Percentiles rank a stretch among this genome's conserved stretches.
These are phyloP conservation scores for Propsilocerus akamusi DNA, from an alignment of 1,140 invertebrate species.

Conservation along the genomic window DNA sequence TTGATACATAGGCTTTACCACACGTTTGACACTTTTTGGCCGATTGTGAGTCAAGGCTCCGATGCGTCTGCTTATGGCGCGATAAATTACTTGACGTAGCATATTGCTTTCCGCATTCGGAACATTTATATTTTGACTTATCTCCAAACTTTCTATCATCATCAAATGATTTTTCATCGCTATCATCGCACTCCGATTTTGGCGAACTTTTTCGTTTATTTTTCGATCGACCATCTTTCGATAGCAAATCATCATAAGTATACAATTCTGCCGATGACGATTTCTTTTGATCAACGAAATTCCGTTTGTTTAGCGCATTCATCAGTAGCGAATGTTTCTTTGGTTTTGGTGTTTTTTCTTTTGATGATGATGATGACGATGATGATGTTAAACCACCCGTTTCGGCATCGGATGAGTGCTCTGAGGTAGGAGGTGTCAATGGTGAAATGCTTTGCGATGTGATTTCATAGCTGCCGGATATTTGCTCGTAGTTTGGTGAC, in stretches of 20 bases:
- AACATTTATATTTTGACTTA: conserved; percentile 66
- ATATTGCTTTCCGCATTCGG: conserved; percentile 90
- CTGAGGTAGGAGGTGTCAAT: conserved; percentile 46
- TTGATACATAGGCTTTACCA: conserved; percentile 90
- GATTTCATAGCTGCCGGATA: not conserved
- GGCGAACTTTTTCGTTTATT: conserved; percentile 26
- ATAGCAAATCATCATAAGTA: conserved; percentile 53
- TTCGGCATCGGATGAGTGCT: conserved; percentile 52
- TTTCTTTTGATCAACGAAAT: not conserved
- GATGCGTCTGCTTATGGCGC: conserved; percentile 91
- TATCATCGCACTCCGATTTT: conserved; percentile 15
- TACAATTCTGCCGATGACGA: conserved; percentile 25
- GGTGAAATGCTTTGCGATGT: conserved; percentile 18
- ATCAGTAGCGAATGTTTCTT: conserved; percentile 12
- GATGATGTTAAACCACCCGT: conserved; percentile 21
- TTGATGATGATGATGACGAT: conserved; percentile 24
- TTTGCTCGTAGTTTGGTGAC: conserved; percentile 8
- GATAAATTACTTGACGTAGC: conserved; percentile 93
- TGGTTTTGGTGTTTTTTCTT: conserved; percentile 19
- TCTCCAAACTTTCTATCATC: conserved; percentile 16
- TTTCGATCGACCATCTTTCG: conserved; percentile 49
- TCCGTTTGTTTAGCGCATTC: not conserved
- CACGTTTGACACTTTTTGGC: conserved; percentile 90
- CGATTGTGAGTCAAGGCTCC: conserved; percentile 77
- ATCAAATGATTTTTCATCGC: conserved; percentile 51